Conservation (phyloP, 2,113 vertebrate species). For the Paradoxurus hermaphroditus region DNA sequence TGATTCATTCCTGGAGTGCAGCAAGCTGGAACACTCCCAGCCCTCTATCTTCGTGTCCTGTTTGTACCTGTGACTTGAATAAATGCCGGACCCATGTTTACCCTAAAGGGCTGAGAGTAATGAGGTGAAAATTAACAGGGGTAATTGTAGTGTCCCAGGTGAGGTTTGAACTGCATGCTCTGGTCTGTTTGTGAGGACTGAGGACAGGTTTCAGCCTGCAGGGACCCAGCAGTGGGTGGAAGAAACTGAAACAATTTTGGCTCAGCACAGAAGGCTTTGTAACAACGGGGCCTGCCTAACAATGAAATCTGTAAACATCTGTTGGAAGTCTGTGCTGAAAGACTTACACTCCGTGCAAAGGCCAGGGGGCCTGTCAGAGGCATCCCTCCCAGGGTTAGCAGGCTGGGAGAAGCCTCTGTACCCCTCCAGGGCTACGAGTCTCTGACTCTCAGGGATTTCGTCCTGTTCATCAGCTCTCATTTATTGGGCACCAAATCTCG, state of each 20-base stretch:
- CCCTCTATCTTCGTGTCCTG: neutral
- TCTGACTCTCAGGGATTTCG: neutral
- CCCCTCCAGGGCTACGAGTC: neutral
- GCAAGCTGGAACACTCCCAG: neutral
- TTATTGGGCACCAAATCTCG: neutral
- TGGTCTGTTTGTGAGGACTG: neutral
- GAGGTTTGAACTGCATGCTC: neutral
- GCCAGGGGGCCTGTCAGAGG: neutral
- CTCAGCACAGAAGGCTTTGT: neutral
- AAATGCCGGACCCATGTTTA: rapidly evolving
- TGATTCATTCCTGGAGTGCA: neutral
- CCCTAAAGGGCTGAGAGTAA: neutral
- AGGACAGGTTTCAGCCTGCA: neutral
- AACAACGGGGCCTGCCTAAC: neutral
- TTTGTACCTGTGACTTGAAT: neutral
- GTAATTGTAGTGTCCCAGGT: neutral
- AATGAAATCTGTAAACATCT: neutral
- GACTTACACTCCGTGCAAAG: neutral
- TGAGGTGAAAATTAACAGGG: neutral
- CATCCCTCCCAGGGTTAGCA: neutral
- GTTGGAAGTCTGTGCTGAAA: neutral
- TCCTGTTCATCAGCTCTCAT: neutral
- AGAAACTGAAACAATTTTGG: neutral
- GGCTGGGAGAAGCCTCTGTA: neutral
- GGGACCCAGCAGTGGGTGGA: rapidly evolving